These are phyloP conservation scores for Furcifer pardalis DNA, from an alignment of 2,797 vertebrate genomes.

Conservation along the genomic window DNA sequence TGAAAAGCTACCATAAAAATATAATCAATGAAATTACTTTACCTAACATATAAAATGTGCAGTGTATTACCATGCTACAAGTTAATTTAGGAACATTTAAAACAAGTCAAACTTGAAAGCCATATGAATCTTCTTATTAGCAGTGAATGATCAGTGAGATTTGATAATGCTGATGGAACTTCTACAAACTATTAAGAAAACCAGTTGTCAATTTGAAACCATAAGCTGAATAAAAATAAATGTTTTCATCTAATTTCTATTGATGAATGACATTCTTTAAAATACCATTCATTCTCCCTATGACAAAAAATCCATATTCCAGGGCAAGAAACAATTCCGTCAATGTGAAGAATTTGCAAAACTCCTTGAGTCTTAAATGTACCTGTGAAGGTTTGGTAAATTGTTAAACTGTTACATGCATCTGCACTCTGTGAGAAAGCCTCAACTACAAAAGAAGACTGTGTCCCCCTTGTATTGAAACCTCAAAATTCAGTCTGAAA, in stretches of 20 bases:
- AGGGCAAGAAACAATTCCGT: neutral
- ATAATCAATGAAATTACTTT: neutral
- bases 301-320: neutral
- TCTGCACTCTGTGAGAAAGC: neutral
- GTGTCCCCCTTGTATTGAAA: neutral
- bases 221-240: neutral
- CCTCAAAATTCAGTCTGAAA: constrained; percentile 30
- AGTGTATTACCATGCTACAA: neutral
- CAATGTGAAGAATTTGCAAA: neutral
- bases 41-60: neutral
- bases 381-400: neutral
- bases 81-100: neutral
- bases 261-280: neutral
- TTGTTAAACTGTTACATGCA: neutral
- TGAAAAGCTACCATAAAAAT: neutral
- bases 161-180: neutral
- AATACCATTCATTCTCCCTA: neutral
- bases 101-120: constrained; percentile 19
- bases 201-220: neutral
- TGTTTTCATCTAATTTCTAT: neutral
- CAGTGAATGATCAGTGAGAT: neutral
- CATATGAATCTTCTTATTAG: neutral
- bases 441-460: neutral
- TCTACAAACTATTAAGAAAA: neutral
- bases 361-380: neutral